Conservation (phyloP, 2,888 invertebrate genomes). For the Archaeoteleia sp. region DNA sequence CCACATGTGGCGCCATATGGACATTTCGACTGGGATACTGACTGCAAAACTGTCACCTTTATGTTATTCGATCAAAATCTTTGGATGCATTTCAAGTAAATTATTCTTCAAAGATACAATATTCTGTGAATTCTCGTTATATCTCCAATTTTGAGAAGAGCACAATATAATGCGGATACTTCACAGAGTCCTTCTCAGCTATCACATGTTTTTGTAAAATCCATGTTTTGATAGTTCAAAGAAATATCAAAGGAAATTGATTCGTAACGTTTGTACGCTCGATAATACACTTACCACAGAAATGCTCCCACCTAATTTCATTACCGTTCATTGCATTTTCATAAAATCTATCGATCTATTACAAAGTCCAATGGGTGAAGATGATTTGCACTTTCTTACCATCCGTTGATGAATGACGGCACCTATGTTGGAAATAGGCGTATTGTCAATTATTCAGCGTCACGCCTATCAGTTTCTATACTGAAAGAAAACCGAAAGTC, state of each 20-base stretch:
- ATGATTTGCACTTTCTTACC: constrained; percentile 35
- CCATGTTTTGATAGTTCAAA: constrained; percentile 51
- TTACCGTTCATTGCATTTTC: constrained; percentile 32
- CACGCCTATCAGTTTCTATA: constrained; percentile 28
- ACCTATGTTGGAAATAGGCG: constrained; percentile 26
- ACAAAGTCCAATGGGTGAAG: constrained; percentile 25
- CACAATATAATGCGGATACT: constrained; percentile 4
- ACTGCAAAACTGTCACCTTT: too few relatives aligned
- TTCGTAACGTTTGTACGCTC: constrained; percentile 56
- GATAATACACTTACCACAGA: constrained; percentile 34
- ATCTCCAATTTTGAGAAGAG: too few relatives aligned
- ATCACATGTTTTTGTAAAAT: constrained; percentile 20
- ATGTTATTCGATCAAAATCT: too few relatives aligned
- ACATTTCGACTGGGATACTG: too few relatives aligned
- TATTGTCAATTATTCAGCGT: constrained; percentile 40
- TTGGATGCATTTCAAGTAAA: too few relatives aligned
- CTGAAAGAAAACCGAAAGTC: constrained; percentile 26
- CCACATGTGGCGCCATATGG: too few relatives aligned
- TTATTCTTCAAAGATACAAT: too few relatives aligned
- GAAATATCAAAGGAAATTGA: constrained; percentile 56
- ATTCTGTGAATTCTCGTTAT: too few relatives aligned
- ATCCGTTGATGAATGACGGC: constrained; percentile 21
- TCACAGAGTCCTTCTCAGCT: constrained; percentile 6
- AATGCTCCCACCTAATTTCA: constrained; percentile 46
- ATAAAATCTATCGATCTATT: constrained; percentile 37